phyloP scores from a whole-genome alignment of 2,113 vertebrate genomes.

The Cottus gobio region DNA sequence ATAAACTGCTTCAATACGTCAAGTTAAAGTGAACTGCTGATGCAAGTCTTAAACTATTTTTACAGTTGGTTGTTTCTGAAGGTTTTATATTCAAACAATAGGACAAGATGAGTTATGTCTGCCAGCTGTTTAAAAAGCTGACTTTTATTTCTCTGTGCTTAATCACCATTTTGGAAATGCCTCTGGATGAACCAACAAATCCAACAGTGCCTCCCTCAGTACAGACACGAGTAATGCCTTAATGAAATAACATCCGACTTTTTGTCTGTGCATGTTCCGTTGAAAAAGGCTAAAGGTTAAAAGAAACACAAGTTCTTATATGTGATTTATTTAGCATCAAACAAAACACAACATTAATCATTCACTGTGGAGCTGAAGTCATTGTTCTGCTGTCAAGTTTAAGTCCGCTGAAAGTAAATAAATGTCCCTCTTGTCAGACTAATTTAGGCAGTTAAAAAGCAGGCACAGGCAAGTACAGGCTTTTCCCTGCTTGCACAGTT shows the following conservation, averaged over 20 bases:
- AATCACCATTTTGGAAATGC: conserved; percentile 11
- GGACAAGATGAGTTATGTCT: background rate
- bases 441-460: conserved; percentile 3
- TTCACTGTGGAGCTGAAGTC: background rate
- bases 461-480: conserved; percentile 1
- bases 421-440: conserved; percentile 14
- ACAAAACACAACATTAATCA: conserved; percentile 10
- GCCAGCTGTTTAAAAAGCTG: conserved; percentile 29
- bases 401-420: conserved; percentile 13
- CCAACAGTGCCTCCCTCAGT: conserved; percentile 79
- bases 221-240: conserved; percentile 54
- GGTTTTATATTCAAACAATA: background rate
- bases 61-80: background rate
- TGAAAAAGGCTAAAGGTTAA: background rate
- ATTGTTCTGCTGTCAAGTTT: conserved; percentile 31
- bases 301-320: background rate
- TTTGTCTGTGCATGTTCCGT: background rate
- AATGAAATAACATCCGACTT: background rate
- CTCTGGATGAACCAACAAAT: conserved; percentile 48
- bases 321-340: conserved; percentile 9
- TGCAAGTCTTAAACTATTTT: background rate
- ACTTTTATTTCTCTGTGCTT: background rate
- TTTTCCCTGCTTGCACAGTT: conserved; percentile 16
- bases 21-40: conserved; percentile 12
- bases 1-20: conserved; percentile 17